Evolutionary conservation across 2,113 vertebrate species (phyloP).

Genomic region (Trochalopteron elliotii): DNA sequence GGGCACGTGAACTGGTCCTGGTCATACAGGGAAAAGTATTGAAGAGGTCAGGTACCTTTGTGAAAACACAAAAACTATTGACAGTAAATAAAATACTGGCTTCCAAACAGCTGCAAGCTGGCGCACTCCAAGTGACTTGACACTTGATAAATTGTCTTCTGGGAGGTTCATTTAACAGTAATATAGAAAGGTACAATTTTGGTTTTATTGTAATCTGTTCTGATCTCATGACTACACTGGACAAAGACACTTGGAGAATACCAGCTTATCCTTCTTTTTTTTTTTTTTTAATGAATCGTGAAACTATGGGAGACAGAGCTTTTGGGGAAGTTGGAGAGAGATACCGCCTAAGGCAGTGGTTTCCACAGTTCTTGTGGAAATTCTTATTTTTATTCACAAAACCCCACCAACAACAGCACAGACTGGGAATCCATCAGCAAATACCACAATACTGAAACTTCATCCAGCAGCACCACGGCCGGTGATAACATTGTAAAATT

Average conservation of each 20-base stretch:
- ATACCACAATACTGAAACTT: neutral
- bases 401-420: neutral
- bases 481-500: neutral
- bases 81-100: neutral
- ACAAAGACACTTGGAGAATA: neutral
- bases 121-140: neutral
- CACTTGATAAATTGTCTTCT: neutral
- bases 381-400: neutral
- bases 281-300: neutral
- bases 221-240: neutral
- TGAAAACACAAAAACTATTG: neutral
- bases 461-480: neutral
- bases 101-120: neutral
- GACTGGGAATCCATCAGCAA: neutral
- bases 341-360: neutral
- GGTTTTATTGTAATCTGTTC: neutral
- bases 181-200: neutral
- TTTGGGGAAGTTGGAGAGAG: neutral
- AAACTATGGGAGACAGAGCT: neutral
- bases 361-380: neutral
- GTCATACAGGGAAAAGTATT: neutral
- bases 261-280: neutral
- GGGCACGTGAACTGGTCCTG: constrained; percentile 98
- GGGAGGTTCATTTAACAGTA: neutral
- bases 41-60: neutral